Evolutionary conservation across 2,113 vertebrate species (phyloP).

Genomic region (Lepidothrix coronata): DNA sequence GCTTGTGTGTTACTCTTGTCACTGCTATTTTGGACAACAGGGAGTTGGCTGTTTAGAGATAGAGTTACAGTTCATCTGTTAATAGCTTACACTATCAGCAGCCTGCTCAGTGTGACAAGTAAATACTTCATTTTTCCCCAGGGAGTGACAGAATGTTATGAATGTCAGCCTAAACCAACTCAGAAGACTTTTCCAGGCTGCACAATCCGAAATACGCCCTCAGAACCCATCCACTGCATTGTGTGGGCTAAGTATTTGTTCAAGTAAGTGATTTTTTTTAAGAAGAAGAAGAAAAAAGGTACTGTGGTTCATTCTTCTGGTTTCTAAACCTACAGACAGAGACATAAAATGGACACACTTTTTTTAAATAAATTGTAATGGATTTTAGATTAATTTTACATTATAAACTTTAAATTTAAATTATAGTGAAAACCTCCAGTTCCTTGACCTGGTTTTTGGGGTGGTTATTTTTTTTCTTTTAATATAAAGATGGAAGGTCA

Average conservation of each 20-base stretch:
- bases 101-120: not conserved
- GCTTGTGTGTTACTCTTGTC: not conserved
- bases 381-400: not conserved
- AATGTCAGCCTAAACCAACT: conserved; percentile 95
- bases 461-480: not conserved
- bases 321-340: not conserved
- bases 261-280: conserved; percentile 82
- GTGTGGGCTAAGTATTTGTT: conserved; percentile 99
- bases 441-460: not conserved
- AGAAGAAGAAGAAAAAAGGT: not conserved
- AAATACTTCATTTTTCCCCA: conserved; percentile 59
- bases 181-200: conserved; percentile 99
- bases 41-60: not conserved
- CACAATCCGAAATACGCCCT: conserved; percentile 97
- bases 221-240: conserved; percentile 98
- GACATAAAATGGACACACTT: not conserved
- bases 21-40: not conserved
- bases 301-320: not conserved
- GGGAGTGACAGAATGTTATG: conserved; percentile 97
- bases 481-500: not conserved
- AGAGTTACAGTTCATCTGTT: conserved; percentile 2
- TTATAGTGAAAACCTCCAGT: not conserved
- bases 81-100: not conserved
- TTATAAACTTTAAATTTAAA: not conserved
- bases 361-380: not conserved